Evolutionary conservation across 2,888 invertebrate species (phyloP), one percentile per base, ranked within the genome.

Genomic region (Pogonocherus hispidulus): DNA sequence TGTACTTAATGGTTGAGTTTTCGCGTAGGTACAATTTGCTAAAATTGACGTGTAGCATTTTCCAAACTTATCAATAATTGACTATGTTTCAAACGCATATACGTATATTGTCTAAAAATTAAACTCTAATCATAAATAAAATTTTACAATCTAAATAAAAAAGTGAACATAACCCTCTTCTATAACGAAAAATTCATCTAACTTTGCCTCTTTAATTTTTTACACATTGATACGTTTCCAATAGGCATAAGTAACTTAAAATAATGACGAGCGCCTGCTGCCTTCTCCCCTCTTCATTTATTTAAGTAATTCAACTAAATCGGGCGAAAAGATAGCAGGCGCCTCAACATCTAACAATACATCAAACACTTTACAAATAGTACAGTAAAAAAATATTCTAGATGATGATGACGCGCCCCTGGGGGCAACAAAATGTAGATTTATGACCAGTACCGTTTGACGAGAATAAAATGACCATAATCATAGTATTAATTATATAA

Each of bases 361-460:
- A 78, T 79, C 76, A 78, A 79, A 78, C 78, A 81, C 77, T 78
- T 73, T 79, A 80, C 78, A 78, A 78, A 77, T 79, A 77, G 74
- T 80, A 78, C 76, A 78, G 79, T 79, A 80, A 79, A 80, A 81
- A 80, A 80, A 80, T 79, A 79, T 76, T 71, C 77, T 80, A 79
- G 78, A 77, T 78, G 76, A 81, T 74, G 79, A 82, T 78, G 79
- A 79, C 71, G 16, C 41, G 46, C 62, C 49, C 56, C 2, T 4
- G 27, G 6, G 1, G 57, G 62, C 66, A 75, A 76, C 75, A 76
- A 75, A 70, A 75, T 72, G 78, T 78, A 77, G 75, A 76, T 73
- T 63, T 63, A 70, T 85, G 84, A 85, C 85, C 84, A 85, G 85
- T 83, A 85, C 84, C 85, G 81, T 77, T 82, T 84, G 84, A 85